Base-by-base conservation (phyloP, 2,113 vertebrate genomes). In the Cololabis saira region DNA sequence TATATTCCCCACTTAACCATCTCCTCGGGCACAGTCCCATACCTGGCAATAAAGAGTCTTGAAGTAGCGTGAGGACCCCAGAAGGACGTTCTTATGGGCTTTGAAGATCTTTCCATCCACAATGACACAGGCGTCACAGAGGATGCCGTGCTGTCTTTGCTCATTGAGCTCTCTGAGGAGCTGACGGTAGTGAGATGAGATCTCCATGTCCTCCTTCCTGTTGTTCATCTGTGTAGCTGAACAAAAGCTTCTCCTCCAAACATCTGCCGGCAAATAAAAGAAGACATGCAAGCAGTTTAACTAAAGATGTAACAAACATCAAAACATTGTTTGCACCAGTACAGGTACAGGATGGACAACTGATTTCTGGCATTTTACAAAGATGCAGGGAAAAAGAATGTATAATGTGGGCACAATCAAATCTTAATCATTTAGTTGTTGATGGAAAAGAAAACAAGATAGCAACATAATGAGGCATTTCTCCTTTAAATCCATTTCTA, bases 141-240 rank as follows among this genome's bases (percentile, higher is more conserved):
- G 95, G 79, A 99, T 96, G 21, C 98, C 98, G 7, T 97, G 97
- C 79, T 96, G 96, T 75, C 98, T 76, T 93, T 99, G 98, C 90
- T 99, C 96, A 16, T 99, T 95, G 49, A 99, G 95, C 92, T 99
- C 97, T 0, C 95, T 92, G 68, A 99, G 96, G 88, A 99, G 95
- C 61, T 96, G 97, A 59, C 95, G 95, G 90, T 99, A 99, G 92
- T 99, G 97, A 91, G 97, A 98, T 55, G 96, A 86, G 83, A 99
- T 98, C 92, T 99, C 98, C 98, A 99, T 99, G 79, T 98, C 97
- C 95, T 98, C 98, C 91, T 96, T 96, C 71, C 95, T 94, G 94
- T 96, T 95, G 94, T 96, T 97, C 97, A 98, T 98, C 55, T 91
- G 96, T 93, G 88, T 92, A 90, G 89, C 85, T 83, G 87, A 90